These are phyloP conservation scores for Chalcis sispes DNA, from an alignment of 2,888 invertebrate species.

Conservation along the genomic window DNA sequence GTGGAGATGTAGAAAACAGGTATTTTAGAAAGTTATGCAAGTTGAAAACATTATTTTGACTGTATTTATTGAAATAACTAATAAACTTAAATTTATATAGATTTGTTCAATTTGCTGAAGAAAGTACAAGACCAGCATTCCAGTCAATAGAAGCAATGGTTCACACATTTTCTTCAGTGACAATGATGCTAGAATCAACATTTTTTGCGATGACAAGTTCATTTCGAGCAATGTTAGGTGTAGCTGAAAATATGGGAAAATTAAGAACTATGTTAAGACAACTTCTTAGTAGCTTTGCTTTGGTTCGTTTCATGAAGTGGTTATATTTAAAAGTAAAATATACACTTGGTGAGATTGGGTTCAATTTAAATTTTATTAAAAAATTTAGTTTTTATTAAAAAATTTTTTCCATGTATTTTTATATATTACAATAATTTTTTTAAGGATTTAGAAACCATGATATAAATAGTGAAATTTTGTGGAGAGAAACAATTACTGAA, in stretches of 20 bases:
- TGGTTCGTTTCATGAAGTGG: conserved; percentile 89
- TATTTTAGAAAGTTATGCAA: conserved; percentile 64
- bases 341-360: conserved; percentile 79
- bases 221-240: conserved; percentile 95
- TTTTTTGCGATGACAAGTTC: conserved; percentile 97
- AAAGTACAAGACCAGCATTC: conserved; percentile 93
- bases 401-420: background rate
- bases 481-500: conserved; percentile 73
- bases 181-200: conserved; percentile 98
- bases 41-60: background rate
- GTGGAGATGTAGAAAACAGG: conserved; percentile 82
- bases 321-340: conserved; percentile 86
- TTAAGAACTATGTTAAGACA: conserved; percentile 89
- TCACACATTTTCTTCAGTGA: conserved; percentile 93
- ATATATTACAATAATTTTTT: conserved; percentile 32
- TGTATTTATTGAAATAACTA: conserved; percentile 37
- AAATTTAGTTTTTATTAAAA: background rate
- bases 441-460: conserved; percentile 71
- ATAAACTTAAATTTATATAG: conserved; percentile 73
- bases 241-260: conserved; percentile 95
- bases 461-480: conserved; percentile 70
- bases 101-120: conserved; percentile 93
- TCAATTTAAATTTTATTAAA: background rate
- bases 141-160: conserved; percentile 96
- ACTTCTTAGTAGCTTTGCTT: conserved; percentile 91